Evolutionary conservation across 2,113 vertebrate species (phyloP).

Genomic region (Hipposideros armiger): DNA sequence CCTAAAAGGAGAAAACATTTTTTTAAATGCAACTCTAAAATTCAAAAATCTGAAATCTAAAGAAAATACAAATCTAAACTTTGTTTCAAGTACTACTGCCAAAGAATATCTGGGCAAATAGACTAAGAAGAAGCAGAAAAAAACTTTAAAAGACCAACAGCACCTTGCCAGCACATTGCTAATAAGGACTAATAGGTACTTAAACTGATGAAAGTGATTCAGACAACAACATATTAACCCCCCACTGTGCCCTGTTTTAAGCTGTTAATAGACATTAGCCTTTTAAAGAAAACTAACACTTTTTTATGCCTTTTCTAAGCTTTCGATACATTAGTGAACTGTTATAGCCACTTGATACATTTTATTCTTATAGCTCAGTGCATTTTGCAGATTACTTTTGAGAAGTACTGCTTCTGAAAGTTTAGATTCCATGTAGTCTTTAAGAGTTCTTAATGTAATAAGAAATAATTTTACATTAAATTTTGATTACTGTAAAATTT

Average conservation of each 20-base stretch:
- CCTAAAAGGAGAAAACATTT: constrained; percentile 41
- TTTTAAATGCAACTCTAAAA: constrained; percentile 48
- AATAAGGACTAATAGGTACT: constrained; percentile 83
- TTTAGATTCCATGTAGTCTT: constrained; percentile 20
- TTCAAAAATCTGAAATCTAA: constrained; percentile 39
- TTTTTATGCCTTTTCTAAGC: constrained; percentile 70
- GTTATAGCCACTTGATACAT: constrained; percentile 21
- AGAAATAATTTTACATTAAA: constrained; percentile 16
- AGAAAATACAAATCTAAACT: constrained; percentile 28
- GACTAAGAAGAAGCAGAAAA: constrained; percentile 51
- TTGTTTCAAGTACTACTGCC: constrained; percentile 14
- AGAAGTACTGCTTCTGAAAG: constrained; percentile 24
- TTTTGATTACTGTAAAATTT: constrained; percentile 42
- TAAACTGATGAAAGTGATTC: constrained; percentile 84
- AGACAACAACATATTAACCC: constrained; percentile 84
- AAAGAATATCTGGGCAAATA: constrained; percentile 50
- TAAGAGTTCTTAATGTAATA: constrained; percentile 16
- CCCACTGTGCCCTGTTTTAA: constrained; percentile 78
- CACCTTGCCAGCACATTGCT: constrained; percentile 77
- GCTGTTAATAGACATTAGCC: constrained; percentile 82
- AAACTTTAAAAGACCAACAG: constrained; percentile 82
- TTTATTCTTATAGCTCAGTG: background rate
- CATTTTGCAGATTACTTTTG: constrained; percentile 54
- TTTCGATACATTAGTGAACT: constrained; percentile 69
- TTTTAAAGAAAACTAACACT: constrained; percentile 82